Conservation (phyloP, 2,888 invertebrate genomes). For the Drosophila sordidula region DNA sequence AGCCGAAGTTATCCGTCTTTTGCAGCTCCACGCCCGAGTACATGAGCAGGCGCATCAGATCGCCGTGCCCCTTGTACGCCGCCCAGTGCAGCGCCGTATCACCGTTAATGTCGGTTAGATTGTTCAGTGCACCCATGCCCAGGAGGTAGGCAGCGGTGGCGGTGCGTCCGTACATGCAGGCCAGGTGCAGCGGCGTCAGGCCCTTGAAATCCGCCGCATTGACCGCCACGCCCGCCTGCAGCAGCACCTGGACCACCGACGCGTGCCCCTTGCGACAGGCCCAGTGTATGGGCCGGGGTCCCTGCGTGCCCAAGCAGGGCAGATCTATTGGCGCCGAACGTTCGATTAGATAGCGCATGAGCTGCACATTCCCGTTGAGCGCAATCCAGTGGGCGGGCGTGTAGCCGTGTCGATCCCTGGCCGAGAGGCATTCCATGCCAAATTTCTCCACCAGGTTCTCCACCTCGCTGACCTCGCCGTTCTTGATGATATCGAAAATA, state of each 20-base stretch:
- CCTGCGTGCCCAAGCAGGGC: constrained; percentile 90
- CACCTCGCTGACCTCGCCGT: constrained; percentile 93
- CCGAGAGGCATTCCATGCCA: constrained; percentile 91
- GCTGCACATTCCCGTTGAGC: constrained; percentile 94
- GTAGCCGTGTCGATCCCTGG: constrained; percentile 96
- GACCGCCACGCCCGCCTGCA: constrained; percentile 93
- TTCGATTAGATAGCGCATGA: constrained; percentile 94
- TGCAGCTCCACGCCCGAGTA: constrained; percentile 96
- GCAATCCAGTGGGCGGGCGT: constrained; percentile 95
- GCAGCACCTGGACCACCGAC: constrained; percentile 91
- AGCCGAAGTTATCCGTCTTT: constrained; percentile 96
- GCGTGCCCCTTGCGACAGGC: constrained; percentile 97
- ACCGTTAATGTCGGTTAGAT: constrained; percentile 95
- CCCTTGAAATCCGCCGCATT: constrained; percentile 95
- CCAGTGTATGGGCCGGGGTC: constrained; percentile 97
- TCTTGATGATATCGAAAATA: constrained; percentile 94
- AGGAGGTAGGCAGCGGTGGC: constrained; percentile 95
- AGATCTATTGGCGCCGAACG: constrained; percentile 93
- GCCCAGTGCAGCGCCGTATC: constrained; percentile 98
- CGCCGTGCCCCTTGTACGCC: constrained; percentile 96
- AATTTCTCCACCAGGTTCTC: constrained; percentile 93
- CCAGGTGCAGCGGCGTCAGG: constrained; percentile 95
- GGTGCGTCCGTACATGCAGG: constrained; percentile 96
- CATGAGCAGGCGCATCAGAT: constrained; percentile 93
- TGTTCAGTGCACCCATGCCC: constrained; percentile 94